These are phyloP conservation scores for Calephelis nemesis DNA, from an alignment of 1,140 invertebrate genomes.

Conservation along the genomic window DNA sequence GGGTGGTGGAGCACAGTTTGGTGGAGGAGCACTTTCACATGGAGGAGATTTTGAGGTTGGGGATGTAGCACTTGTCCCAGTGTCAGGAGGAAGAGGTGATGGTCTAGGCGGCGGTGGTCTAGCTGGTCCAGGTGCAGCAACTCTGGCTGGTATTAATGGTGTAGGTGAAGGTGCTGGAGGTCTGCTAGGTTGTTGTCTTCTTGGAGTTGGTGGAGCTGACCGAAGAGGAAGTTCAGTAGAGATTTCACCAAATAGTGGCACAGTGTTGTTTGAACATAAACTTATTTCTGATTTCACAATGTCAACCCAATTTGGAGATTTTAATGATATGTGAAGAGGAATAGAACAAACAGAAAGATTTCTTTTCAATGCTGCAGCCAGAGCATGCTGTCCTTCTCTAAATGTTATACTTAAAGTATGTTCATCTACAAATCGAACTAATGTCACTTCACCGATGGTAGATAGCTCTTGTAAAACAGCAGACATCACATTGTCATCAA, in stretches of 20 bases:
- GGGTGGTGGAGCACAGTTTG: slow-evolving; percentile 82
- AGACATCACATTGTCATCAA: slow-evolving; percentile 86
- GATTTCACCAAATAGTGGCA: slow-evolving; percentile 83
- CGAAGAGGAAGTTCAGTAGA: slow-evolving; percentile 57
- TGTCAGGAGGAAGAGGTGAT: slow-evolving; percentile 70
- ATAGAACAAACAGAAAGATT: slow-evolving; percentile 83
- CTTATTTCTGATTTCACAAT: slow-evolving; percentile 90
- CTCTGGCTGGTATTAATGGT: slow-evolving; percentile 80
- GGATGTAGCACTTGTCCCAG: slow-evolving; percentile 55
- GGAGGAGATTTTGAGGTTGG: slow-evolving; percentile 50
- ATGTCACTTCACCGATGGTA: slow-evolving; percentile 90
- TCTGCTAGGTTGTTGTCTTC: slow-evolving; percentile 61
- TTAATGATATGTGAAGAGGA: slow-evolving; percentile 86
- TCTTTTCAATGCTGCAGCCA: slow-evolving; percentile 83
- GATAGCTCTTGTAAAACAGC: slow-evolving; percentile 86
- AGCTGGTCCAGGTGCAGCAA: slow-evolving; percentile 71
- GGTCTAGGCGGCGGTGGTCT: slow-evolving; percentile 78
- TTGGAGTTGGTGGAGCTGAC: slow-evolving; percentile 75
- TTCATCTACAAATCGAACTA: slow-evolving; percentile 94
- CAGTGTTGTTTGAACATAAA: slow-evolving; percentile 90
- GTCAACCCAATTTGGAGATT: slow-evolving; percentile 91
- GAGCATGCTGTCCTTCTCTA: slow-evolving; percentile 89
- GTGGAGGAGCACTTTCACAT: slow-evolving; percentile 59
- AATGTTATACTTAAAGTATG: slow-evolving; percentile 94
- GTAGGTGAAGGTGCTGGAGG: slow-evolving; percentile 81